Base-by-base conservation (phyloP, 2,888 invertebrate species). In the Dascillus cervinus region DNA sequence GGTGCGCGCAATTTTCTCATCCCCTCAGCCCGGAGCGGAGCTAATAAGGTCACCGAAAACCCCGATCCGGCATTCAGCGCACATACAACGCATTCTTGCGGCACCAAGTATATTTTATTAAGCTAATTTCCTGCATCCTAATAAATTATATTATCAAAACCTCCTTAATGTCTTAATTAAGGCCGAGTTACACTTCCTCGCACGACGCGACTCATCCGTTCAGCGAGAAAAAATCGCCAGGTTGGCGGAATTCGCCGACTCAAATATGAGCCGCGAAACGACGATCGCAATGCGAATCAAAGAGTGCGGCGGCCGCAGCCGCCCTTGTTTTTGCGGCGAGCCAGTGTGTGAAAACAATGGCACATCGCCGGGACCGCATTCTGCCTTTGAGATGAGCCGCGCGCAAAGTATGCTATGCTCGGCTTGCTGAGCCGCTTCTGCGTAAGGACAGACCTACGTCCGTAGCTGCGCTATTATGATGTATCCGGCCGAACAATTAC, bases 271-370 rank as follows among this genome's bases (percentile, higher is more conserved):
- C 53, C 50, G 56, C 56, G 56, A 55, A 56, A 58, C 56, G 58
- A 58, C 55, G 49, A 52, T 56, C 54, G 55, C 57, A 53, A 55
- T 54, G 54, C 51, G 55, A 55, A 59, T 60, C 60, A 60, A 61
- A 61, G 61, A 57, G 56, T 54, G 47, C 53, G 46, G 49, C 50
- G 55, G 46, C 52, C 50, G 50, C 50, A 47, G 60, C 58, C 60
- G 62, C 59, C 56, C 59, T 57, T 53, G 60, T 60, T 62, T 62
- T 62, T 59, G 58, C 55, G 43, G 47, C 55, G 55, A 55, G 56
- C 54, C 58, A 51, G 61, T 62, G 64, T 62, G 64, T 62, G 62
- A 64, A 64, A 64, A 64, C 64, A 64, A 64, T 62, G 62, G 64
- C 62, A 62, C 59, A 60, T 62, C 61, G 60, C 47, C 37, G 53